phyloP scores from a whole-genome alignment of 2,797 vertebrate species.

The Lates japonicus region DNA sequence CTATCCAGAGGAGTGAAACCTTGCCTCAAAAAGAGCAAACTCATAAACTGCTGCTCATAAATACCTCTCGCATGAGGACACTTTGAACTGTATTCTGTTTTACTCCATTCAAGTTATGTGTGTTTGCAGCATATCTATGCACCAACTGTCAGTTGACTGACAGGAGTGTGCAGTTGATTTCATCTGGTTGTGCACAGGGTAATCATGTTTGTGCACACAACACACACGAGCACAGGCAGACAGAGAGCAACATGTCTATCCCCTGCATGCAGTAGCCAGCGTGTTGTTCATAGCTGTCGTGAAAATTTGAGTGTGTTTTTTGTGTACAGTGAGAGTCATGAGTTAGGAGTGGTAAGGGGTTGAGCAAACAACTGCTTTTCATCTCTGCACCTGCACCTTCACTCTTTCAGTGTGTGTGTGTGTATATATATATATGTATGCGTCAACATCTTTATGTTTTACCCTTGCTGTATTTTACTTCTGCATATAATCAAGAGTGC shows the following conservation, averaged over 20 bases:
- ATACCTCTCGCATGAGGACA: constrained; percentile 20
- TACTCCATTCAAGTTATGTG: constrained; percentile 45
- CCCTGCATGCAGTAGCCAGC: constrained; percentile 76
- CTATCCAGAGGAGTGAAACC: not conserved
- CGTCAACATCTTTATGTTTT: constrained; percentile 9
- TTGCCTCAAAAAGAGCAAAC: not conserved
- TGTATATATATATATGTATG: constrained; percentile 17
- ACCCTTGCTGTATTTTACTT: constrained; percentile 1
- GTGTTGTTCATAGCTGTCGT: constrained; percentile 78
- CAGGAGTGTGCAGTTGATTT: constrained; percentile 51
- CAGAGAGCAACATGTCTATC: constrained; percentile 67
- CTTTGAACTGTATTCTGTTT: constrained; percentile 43
- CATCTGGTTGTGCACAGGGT: constrained; percentile 65
- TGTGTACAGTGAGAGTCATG: constrained; percentile 61
- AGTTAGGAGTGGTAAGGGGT: constrained; percentile 63
- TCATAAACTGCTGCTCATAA: constrained; percentile 22
- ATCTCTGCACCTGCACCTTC: constrained; percentile 53
- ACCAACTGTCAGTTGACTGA: constrained; percentile 49
- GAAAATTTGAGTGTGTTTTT: constrained; percentile 73
- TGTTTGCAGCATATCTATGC: constrained; percentile 47
- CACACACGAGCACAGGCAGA: constrained; percentile 36
- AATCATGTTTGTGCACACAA: constrained; percentile 36
- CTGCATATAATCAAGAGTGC: not conserved
- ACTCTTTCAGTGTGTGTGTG: constrained; percentile 20
- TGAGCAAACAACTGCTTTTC: constrained; percentile 60